Evolutionary conservation across 2,797 vertebrate genomes (phyloP), one percentile per base, ranked within the genome.

Genomic region (Aldrovandia affinis): DNA sequence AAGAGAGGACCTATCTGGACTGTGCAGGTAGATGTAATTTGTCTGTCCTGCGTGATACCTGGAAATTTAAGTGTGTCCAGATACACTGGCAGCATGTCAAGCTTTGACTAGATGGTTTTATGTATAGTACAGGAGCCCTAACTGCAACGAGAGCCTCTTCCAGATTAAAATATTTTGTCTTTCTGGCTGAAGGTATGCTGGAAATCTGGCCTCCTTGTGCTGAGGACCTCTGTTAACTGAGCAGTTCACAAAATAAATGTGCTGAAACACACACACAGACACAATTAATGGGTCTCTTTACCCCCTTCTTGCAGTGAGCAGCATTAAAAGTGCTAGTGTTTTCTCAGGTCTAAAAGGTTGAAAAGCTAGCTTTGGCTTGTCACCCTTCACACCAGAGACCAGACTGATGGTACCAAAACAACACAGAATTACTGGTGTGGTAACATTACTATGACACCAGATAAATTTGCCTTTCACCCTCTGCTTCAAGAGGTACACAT

Each of bases 161-260:
- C 39, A 75, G 7, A 36, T 75, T 20, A 15, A 44, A 44, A 75
- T 75, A 75, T 36, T 75, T 75, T 75, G 70, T 75, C 36, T 75
- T 75, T 75, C 70, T 44, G 70, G 39, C 39, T 25, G 39, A 44
- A 39, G 65, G 44, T 44, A 75, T 75, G 20, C 44, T 42, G 36
- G 70, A 75, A 42, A 75, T 75, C 36, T 75, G 22, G 70, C 39
- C 39, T 75, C 36, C 20, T 44, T 7, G 33, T 70, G 65, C 65
- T 6, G 5, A 20, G 3, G 65, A 39, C n/a, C 30, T 30, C 2
- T 65, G 63, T 33, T 65, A 65, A 39, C 65, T 30, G 15, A 70
- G 65, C 33, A 39, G 33, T 70, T 39, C 65, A 70, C 57, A 61
- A n/a, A 65, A 28, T n/a, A 65, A 30, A 30, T 70, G 33, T 39